phyloP scores from a whole-genome alignment of 2,113 vertebrate species.

The Emydura subglobosa region DNA sequence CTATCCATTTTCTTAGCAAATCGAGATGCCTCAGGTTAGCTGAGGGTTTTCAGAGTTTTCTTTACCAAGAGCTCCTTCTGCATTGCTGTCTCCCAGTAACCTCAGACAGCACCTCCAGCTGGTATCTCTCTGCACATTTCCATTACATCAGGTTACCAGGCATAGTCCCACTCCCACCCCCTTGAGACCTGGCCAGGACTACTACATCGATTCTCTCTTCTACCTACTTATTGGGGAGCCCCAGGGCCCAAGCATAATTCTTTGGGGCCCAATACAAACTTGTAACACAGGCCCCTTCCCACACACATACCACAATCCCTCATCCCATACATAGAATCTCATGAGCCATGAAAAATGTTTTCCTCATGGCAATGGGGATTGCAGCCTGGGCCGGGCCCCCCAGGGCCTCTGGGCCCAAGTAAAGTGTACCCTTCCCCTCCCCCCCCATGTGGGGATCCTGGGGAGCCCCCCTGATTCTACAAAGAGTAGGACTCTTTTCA shows the following conservation, averaged over 20 bases:
- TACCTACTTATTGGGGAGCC: not conserved
- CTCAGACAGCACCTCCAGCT: not conserved
- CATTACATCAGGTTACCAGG: not conserved
- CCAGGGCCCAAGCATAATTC: no score
- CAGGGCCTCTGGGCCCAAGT: no score
- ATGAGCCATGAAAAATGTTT: no score
- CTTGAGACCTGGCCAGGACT: not conserved
- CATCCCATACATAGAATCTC: no score
- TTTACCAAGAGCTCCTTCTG: not conserved
- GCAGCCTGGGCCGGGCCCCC: no score
- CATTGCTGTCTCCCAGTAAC: not conserved
- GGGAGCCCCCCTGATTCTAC: not conserved
- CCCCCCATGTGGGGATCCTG: not conserved
- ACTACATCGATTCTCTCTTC: not conserved
- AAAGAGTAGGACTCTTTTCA: conserved; percentile 21
- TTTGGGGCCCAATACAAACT: no score
- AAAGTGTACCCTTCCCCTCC: no score
- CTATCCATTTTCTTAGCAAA: not conserved
- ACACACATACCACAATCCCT: no score
- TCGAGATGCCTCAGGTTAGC: not conserved
- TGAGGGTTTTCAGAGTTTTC: not conserved
- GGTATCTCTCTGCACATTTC: not conserved
- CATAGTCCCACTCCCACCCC: not conserved
- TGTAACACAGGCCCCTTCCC: no score
- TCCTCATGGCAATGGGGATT: no score